A percentile compares a stretch with the other conserved stretches of the same genome.
Conservation (phyloP, 1,140 invertebrate species). For the Hycleus cichorii region DNA sequence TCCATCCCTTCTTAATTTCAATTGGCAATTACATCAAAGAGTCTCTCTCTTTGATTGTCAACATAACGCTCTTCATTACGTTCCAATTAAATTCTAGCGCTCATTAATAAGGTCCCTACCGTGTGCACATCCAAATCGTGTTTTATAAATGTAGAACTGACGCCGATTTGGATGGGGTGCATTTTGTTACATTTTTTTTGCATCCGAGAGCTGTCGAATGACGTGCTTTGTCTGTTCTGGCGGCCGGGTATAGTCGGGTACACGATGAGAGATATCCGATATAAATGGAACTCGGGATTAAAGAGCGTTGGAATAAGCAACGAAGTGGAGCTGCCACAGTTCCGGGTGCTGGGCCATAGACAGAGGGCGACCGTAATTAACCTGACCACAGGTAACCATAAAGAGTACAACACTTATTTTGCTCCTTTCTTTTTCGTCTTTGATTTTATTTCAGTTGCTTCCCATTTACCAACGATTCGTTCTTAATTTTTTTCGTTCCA, state of each 20-base stretch:
- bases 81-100: background rate
- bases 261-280: slow-evolving; percentile 95
- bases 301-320: slow-evolving; percentile 84
- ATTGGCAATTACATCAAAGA: no score
- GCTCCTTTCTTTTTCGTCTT: slow-evolving; percentile 10
- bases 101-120: background rate
- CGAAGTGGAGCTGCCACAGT: slow-evolving; percentile 89
- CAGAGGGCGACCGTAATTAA: slow-evolving; percentile 86
- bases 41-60: no score
- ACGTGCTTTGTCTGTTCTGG: slow-evolving; percentile 54
- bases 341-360: slow-evolving; percentile 87
- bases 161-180: background rate
- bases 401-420: background rate
- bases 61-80: no score
- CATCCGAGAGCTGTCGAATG: slow-evolving; percentile 23
- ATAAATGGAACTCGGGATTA: slow-evolving; percentile 86
- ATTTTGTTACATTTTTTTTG: background rate
- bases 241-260: slow-evolving; percentile 73
- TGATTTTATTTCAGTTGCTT: slow-evolving; percentile 1
- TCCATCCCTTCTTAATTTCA: no score
- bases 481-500: background rate
- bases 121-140: background rate
- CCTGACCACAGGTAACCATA: slow-evolving; percentile 83
- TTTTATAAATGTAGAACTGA: background rate
- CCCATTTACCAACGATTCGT: no score